Base-by-base conservation (phyloP, 2,888 invertebrate species). In the Cordilura impudica region DNA sequence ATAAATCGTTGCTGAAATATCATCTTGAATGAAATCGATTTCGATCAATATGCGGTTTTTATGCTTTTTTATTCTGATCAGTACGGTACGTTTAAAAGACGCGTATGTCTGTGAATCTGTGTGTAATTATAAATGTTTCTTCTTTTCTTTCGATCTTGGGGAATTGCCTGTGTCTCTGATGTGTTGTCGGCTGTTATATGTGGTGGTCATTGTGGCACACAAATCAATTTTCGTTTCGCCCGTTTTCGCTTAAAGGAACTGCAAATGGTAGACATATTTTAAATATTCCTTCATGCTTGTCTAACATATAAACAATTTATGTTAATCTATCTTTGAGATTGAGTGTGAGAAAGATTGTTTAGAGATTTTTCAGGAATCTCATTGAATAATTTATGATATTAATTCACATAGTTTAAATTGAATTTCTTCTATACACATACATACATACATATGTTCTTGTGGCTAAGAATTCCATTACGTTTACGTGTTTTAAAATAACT, bases 1-100 rank as follows among this genome's bases (percentile, higher is more conserved):
- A 81, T 80, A 81, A 79, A 81, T 81, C 77, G 71, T 76, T 61
- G 73, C 66, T 72, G 81, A 78, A 81, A 74, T 74, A 78, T 70
- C 69, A 69, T 78, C 66, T 77, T 81, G 81, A 81, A 70, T 69
- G 77, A 81, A 81, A 73, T 77, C 81, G 81, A 81, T 81, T 77
- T 70, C 81, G 60, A 56, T 81, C 77, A 74, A 81, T 72, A 72
- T 63, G 65, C 54, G 69, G 31, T 63, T 69, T 26, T 54, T 63
- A 53, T 66, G 49, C 51, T 31, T 49, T 23, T 18, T 21, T 58
- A 47, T 67, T 51, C 56, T 39, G 14, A 58, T 61, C 35, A 26
- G 43, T 51, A 31, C 61, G 47, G 47, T 47, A 47, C 23, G 7
- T 58, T 39, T 69, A 47, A 49, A 56, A 66, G 5, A 58, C 18